Evolutionary conservation across 1,140 invertebrate species (phyloP).

Genomic region (Telenomus remus): DNA sequence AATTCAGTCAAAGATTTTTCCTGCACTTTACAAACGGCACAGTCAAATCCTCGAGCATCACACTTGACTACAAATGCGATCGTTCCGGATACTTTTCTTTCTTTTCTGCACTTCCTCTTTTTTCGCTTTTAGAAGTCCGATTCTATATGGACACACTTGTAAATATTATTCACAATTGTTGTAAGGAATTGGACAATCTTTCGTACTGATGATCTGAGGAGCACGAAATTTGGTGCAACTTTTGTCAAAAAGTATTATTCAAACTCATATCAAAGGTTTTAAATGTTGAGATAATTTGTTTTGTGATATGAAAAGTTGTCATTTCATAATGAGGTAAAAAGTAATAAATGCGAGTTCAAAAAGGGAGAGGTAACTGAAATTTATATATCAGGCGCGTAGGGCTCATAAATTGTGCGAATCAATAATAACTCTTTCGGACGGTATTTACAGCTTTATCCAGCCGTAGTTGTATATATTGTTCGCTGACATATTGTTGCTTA

Average conservation of each 20-base stretch:
- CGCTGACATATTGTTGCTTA: constrained; percentile 47
- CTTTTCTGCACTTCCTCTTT: constrained; percentile 11
- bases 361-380: not conserved
- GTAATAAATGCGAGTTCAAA: too few species aligned
- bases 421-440: constrained; percentile 31
- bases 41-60: constrained; percentile 59
- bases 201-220: too few species aligned
- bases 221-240: too few species aligned
- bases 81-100: constrained; percentile 1
- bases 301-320: not conserved
- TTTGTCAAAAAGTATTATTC: too few species aligned
- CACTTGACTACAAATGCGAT: constrained; percentile 63
- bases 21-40: constrained; percentile 60
- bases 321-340: too few species aligned
- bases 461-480: constrained; percentile 23
- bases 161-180: constrained; percentile 12
- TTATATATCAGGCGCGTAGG: constrained; percentile 20
- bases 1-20: constrained; percentile 62
- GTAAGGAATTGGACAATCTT: too few species aligned
- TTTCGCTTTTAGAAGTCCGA: constrained; percentile 6
- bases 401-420: constrained; percentile 34
- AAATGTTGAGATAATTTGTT: too few species aligned
- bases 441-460: constrained; percentile 47
- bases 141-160: constrained; percentile 3
- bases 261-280: too few species aligned